These are phyloP conservation scores for Caretta caretta DNA, from an alignment of 2,113 vertebrate species.

Conservation along the genomic window DNA sequence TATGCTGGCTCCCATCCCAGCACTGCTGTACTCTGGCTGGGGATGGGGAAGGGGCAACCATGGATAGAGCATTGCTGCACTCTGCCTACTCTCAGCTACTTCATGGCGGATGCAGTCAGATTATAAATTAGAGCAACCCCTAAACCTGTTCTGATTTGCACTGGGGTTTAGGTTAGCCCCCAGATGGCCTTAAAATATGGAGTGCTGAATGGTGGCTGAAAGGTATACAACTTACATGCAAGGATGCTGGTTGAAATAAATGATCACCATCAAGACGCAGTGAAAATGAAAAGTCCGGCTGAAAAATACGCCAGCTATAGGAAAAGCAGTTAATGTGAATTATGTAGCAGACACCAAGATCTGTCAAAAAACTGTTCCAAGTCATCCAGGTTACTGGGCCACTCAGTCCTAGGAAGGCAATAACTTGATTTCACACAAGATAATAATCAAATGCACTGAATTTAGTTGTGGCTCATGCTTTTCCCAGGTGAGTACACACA, in stretches of 20 bases:
- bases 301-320: not conserved
- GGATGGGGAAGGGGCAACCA: not conserved
- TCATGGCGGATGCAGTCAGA: not conserved
- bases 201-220: not conserved
- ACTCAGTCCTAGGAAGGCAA: conserved; percentile 16
- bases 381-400: not conserved
- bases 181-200: not conserved
- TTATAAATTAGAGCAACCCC: not conserved
- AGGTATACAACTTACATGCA: not conserved
- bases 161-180: not conserved
- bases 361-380: not conserved
- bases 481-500: not conserved
- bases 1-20: not conserved
- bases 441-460: not conserved
- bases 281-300: not conserved
- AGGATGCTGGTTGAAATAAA: not conserved
- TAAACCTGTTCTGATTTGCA: not conserved
- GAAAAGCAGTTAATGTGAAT: not conserved
- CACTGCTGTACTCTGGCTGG: not conserved
- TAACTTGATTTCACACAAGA: not conserved
- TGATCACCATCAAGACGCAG: not conserved
- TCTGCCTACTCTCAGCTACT: not conserved
- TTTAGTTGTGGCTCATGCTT: not conserved
- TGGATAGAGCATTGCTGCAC: not conserved
- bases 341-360: not conserved